Percentiles rank a stretch among this genome's conserved stretches.
These are phyloP conservation scores for Cabera pusaria DNA, from an alignment of 2,888 invertebrate genomes.

Conservation along the genomic window DNA sequence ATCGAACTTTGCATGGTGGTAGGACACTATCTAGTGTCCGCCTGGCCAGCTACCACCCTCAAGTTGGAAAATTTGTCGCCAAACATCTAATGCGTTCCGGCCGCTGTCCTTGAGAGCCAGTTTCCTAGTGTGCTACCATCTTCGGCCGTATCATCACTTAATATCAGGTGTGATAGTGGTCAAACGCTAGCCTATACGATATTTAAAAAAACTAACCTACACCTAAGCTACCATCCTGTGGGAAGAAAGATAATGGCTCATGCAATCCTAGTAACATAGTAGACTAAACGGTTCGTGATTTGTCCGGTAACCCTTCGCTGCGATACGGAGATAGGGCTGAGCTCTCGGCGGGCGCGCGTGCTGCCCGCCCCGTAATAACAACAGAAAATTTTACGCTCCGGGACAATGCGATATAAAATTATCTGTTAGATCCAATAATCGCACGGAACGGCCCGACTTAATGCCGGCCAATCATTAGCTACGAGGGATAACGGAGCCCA, in stretches of 20 bases:
- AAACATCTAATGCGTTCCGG: too few species aligned
- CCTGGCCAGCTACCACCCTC: too few species aligned
- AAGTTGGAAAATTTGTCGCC: too few species aligned
- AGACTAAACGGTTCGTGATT: constrained; percentile 56
- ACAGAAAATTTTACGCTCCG: constrained; percentile 82
- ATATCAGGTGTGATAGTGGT: too few species aligned
- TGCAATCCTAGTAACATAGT: constrained; percentile 32
- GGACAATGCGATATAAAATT: constrained; percentile 84
- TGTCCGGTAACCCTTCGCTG: constrained; percentile 49
- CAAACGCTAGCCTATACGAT: too few species aligned
- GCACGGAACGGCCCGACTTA: constrained; percentile 80
- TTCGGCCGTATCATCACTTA: too few species aligned
- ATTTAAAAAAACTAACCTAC: too few species aligned
- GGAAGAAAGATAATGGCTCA: constrained; percentile 16
- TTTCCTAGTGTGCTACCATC: too few species aligned
- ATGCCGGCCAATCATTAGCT: constrained; percentile 83
- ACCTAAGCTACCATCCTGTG: too few species aligned
- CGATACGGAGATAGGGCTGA: constrained; percentile 52
- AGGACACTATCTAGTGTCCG: too few species aligned
- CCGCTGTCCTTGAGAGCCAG: too few species aligned
- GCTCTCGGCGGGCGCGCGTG: constrained; percentile 54
- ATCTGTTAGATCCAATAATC: constrained; percentile 84
- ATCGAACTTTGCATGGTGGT: too few species aligned
- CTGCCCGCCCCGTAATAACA: constrained; percentile 70
- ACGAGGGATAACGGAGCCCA: constrained; percentile 81